Evolutionary conservation across 2,113 vertebrate genomes (phyloP), one percentile per base, ranked within the genome.

Genomic region (Rhinogobius similis): DNA sequence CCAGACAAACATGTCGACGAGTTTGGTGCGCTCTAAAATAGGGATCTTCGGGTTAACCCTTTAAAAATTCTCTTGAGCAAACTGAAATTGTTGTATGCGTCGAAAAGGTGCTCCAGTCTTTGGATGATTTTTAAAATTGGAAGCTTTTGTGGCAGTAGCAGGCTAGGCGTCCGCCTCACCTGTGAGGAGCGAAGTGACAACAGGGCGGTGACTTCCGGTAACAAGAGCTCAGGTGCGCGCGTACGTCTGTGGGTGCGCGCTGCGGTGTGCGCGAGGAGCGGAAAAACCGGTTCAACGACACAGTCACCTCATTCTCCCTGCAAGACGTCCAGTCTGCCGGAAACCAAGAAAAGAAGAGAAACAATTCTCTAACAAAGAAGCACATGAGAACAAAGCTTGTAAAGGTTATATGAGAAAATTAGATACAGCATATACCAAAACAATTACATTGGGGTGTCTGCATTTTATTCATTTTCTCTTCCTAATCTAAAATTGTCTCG

Each of bases 1-100:
- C 9, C 36, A 29, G 44, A 20, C 23, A 10, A 73, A 21, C 92
- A 93, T 93, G 74, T 76, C 71, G 65, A 10, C 13, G 63, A 1
- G 13, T 41, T 27, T 9, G 12, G 1, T 44, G 5, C 21, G 11
- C 5, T 1, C 10, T 32, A 21, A 52, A 32, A n/a, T 46, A 48
- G 12, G 10, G 1, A 23, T 58, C 36, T 41, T 12, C 46, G 20
- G 20, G 2, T 50, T n/a, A 20, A 41, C 8, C 61, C 21, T 39
- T 12, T 24, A 6, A 10, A n/a, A 4, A 55, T 39, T 0, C 32
- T 29, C 26, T 55, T 14, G 24, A 14, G 14, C 52, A 55, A 12
- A 55, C 23, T 26, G 12, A n/a, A 55, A 55, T 13, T 0, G 23
- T 24, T 55, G 1, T 55, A 14, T 10, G 21, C 10, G 50, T 12